These are phyloP conservation scores for Xenentodon cancila DNA, from an alignment of 2,797 vertebrate species.

Conservation along the genomic window DNA sequence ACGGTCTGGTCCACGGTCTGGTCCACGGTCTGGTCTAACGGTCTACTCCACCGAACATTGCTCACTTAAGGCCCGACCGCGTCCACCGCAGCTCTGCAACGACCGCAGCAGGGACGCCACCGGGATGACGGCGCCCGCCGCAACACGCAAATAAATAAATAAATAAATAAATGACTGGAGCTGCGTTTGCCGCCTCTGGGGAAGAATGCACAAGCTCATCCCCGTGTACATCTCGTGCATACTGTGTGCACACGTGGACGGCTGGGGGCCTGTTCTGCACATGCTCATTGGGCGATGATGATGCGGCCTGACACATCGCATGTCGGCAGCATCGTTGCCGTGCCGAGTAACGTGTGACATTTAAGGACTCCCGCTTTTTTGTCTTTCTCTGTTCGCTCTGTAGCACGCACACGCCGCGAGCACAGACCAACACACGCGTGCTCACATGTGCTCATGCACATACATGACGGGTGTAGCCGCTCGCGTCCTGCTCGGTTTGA, in stretches of 20 bases:
- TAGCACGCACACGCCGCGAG: constrained; percentile 12
- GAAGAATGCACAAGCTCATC: constrained; percentile 33
- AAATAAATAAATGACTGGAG: constrained; percentile 59
- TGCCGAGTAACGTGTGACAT: constrained; percentile 75
- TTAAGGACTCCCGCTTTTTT: constrained; percentile 64
- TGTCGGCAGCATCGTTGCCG: constrained; percentile 64
- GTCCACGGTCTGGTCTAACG: no score
- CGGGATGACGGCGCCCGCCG: constrained; percentile 1
- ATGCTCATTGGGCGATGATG: constrained; percentile 67
- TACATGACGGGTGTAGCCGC: constrained; percentile 2
- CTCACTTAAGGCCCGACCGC: not conserved
- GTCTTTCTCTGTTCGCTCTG: constrained; percentile 15
- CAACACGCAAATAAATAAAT: constrained; percentile 2
- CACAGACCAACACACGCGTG: not conserved
- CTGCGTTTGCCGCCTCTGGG: constrained; percentile 42
- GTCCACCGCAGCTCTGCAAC: no score
- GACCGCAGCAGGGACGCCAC: constrained; percentile 11
- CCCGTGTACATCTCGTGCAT: constrained; percentile 47
- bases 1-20: no score
- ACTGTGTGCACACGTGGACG: constrained; percentile 48
- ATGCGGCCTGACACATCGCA: constrained; percentile 73
- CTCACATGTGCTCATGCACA: not conserved
- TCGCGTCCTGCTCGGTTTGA: no score
- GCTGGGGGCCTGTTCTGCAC: constrained; percentile 67
- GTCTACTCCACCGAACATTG: no score